Conservation (phyloP, 2,888 invertebrate species). For the Actias luna region DNA sequence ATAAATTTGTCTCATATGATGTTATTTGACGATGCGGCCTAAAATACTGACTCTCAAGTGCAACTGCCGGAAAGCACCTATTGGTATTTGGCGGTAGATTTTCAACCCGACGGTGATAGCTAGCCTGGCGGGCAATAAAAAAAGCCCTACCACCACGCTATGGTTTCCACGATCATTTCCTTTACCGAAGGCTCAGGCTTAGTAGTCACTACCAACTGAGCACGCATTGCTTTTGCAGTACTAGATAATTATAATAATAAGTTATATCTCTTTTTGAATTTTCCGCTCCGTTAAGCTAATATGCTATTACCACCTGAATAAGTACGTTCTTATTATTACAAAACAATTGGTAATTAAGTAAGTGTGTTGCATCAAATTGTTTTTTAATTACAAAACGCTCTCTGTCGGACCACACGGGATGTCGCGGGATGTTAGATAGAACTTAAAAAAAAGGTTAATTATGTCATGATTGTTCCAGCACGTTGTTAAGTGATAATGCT, state of each 20-base stretch:
- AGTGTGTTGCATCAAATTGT: conserved; percentile 34
- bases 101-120: too few relatives aligned
- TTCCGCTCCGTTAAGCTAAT: conserved; percentile 26
- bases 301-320: conserved; percentile 12
- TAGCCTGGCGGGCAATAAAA: too few relatives aligned
- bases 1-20: too few relatives aligned
- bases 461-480: background rate
- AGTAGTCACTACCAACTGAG: too few relatives aligned
- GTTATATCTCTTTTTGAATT: background rate
- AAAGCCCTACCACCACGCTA: too few relatives aligned
- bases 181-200: too few relatives aligned
- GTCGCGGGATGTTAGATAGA: background rate
- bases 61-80: too few relatives aligned
- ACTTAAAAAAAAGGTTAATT: background rate
- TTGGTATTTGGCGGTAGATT: too few relatives aligned
- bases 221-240: too few relatives aligned
- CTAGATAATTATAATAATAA: background rate
- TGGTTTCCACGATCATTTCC: too few relatives aligned
- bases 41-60: too few relatives aligned
- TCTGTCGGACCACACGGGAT: background rate
- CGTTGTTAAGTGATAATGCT: background rate
- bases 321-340: conserved; percentile 44
- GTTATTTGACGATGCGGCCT: too few relatives aligned
- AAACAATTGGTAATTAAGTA: conserved; percentile 54
- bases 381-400: conserved; percentile 35